Evolutionary conservation across 64 coral and sea anemone genomes (phyloP), one percentile per base, ranked within the genome.

Genomic region (Actinia tenebrosa): DNA sequence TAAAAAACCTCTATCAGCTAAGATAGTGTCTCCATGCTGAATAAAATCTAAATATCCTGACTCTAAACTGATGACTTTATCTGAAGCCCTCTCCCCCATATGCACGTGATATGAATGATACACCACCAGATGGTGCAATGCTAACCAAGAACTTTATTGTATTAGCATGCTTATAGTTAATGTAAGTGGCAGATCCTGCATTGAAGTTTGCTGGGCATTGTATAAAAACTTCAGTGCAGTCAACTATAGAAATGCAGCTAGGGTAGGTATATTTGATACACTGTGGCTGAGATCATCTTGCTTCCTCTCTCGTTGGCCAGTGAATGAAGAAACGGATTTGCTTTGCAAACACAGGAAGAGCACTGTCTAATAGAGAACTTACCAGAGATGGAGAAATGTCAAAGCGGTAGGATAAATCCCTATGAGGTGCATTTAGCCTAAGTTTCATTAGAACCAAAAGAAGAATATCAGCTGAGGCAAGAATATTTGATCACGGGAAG

Each of bases 211-310:
- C 17, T 82, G 80, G 53, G 53, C n/a, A n/a, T n/a, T n/a, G n/a
- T n/a, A n/a, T n/a, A 87, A 87, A n/a, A 87, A 37, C 56, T 64
- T 87, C 86, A 43, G 86, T 87, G 86, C 86, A 87, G 50, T 87
- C 86, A 78, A 87, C 79, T n/a, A 87, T 87, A 54, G 79, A 68
- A 14, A 68, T 13, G 55, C 86, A 87, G 23, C 52, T 54, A 14
- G 45, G 75, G 60, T 46, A 87, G 56, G 86, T 87, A 50, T 53
- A 47, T 56, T 87, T 87, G 56, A 87, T 78, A 4, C 75, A 68
- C 59, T 47, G 79, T 20, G 86, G 86, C 20, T 78, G 66, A 23
- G 84, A 58, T 47, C 86, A 18, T 15, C 75, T 68, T 58, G 79
- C 60, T 30, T 87, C 71, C 30, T 37, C 30, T 37, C 79, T 87